Conservation (phyloP, 2,113 vertebrate genomes). For the Actinemys pallida region DNA sequence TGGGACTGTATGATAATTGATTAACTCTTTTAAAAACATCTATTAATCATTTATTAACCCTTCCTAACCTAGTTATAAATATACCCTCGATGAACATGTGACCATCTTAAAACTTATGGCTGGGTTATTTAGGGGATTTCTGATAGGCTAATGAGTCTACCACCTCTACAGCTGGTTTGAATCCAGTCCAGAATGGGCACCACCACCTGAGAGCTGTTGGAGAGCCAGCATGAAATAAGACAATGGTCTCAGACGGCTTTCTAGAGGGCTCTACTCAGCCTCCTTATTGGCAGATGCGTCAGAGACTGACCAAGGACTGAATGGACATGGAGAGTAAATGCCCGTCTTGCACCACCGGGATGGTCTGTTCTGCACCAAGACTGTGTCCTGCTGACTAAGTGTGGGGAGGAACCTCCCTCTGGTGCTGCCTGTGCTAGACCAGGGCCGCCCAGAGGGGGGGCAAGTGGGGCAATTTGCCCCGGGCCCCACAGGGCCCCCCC, state of each 20-base stretch:
- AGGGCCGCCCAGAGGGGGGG: no score
- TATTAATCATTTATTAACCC: background rate
- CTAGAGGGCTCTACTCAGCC: background rate
- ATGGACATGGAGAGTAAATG: background rate
- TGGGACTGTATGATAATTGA: rapidly evolving
- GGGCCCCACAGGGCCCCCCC: no score
- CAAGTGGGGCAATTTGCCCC: no score
- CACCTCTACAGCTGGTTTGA: background rate
- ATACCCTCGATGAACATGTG: background rate
- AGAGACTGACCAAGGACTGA: background rate
- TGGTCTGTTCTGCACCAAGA: background rate
- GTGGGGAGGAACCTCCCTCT: no score
- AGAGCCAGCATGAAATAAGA: background rate
- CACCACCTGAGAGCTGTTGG: background rate
- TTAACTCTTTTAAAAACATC: background rate
- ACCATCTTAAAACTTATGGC: background rate
- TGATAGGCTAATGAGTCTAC: background rate
- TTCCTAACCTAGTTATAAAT: background rate
- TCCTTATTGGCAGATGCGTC: background rate
- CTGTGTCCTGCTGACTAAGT: background rate
- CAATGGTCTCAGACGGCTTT: background rate
- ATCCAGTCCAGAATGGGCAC: background rate
- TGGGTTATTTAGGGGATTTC: background rate
- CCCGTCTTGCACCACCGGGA: background rate
- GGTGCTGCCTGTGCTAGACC: background rate